These are phyloP conservation scores for Penaeus indicus DNA, from an alignment of 1,140 invertebrate genomes.

Conservation along the genomic window DNA sequence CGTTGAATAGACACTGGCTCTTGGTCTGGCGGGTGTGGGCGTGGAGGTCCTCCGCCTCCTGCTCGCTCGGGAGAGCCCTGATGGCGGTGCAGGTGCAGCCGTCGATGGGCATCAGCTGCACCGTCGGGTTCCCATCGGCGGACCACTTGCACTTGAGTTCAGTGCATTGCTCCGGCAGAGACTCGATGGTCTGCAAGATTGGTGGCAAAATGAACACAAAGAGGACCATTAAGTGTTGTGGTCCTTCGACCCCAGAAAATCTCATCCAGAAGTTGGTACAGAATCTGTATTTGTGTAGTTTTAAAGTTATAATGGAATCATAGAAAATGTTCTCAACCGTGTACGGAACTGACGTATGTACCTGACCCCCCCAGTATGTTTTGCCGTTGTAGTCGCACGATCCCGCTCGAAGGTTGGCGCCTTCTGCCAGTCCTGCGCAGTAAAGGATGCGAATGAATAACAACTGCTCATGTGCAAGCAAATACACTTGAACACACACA, in stretches of 20 bases:
- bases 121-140: neutral
- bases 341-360: neutral
- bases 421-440: neutral
- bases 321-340: neutral
- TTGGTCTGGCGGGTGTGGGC: neutral
- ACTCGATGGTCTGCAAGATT: neutral
- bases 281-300: neutral
- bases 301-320: neutral
- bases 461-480: too few relatives aligned
- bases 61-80: neutral
- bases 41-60: neutral
- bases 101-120: neutral
- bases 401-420: neutral
- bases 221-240: too few relatives aligned
- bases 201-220: neutral
- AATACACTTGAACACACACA: too few relatives aligned
- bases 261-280: too few relatives aligned
- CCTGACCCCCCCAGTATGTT: neutral
- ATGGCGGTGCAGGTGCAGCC: neutral
- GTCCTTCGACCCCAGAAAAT: too few relatives aligned
- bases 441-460: too few relatives aligned
- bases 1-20: constrained; percentile 16
- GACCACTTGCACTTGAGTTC: constrained; percentile 8
- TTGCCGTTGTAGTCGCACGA: neutral
- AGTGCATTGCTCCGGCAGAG: neutral